A percentile compares a stretch with the other conserved stretches of the same genome.
Evolutionary conservation across 2,888 invertebrate species (phyloP).

Genomic region (Drosophila engyochracea): DNA sequence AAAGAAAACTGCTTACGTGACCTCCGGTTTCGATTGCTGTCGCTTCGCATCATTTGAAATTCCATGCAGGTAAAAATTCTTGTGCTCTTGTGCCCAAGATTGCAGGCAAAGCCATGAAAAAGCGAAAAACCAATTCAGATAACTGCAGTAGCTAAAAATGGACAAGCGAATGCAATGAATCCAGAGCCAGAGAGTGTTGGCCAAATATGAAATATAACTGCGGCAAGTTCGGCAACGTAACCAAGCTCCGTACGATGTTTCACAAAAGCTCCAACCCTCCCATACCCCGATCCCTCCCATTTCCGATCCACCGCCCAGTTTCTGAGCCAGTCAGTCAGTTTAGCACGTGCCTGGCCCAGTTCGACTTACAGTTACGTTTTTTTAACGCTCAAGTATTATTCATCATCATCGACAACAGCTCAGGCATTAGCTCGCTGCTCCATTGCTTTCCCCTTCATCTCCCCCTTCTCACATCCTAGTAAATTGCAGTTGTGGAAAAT

Average conservation of each 20-base stretch:
- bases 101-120: constrained; percentile 75
- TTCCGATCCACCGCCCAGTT: background rate
- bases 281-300: background rate
- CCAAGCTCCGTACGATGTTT: constrained; percentile 41
- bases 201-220: constrained; percentile 77
- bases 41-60: constrained; percentile 69
- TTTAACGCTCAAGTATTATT: constrained; percentile 51
- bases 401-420: constrained; percentile 62
- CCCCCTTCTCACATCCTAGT: background rate
- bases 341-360: constrained; percentile 61
- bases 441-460: background rate
- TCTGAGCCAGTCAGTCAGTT: background rate
- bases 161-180: constrained; percentile 65
- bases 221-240: constrained; percentile 58
- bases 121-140: constrained; percentile 77
- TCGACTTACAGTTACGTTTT: constrained; percentile 23
- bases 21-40: constrained; percentile 33
- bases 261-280: background rate
- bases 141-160: constrained; percentile 59
- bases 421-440: constrained; percentile 50
- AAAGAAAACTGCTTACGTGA: constrained; percentile 77
- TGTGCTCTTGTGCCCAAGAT: constrained; percentile 59
- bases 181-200: constrained; percentile 36
- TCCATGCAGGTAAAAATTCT: constrained; percentile 76
- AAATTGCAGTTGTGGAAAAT: constrained; percentile 59